Evolutionary conservation across 2,797 vertebrate species (phyloP).

Genomic region (Poeciliopsis infans): DNA sequence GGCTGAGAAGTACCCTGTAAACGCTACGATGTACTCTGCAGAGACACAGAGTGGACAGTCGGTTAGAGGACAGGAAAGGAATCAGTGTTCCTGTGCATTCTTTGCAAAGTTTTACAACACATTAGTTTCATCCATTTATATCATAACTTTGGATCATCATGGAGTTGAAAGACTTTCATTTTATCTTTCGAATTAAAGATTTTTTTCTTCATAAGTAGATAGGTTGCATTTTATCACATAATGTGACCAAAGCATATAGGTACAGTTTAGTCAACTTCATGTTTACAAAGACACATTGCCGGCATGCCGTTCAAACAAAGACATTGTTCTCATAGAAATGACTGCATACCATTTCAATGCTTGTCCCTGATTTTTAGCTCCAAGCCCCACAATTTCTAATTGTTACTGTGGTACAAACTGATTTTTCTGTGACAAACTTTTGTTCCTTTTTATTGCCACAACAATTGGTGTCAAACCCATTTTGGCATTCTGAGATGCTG

Average conservation of each 20-base stretch:
- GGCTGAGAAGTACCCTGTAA: constrained; percentile 96
- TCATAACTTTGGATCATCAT: background rate
- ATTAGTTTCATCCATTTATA: background rate
- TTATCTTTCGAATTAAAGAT: background rate
- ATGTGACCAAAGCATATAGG: background rate
- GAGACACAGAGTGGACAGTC: background rate
- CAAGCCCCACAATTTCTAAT: no score
- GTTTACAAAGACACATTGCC: background rate
- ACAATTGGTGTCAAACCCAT: background rate
- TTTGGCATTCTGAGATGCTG: background rate
- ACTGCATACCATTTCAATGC: background rate
- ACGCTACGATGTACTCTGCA: constrained; percentile 94
- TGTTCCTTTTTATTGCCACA: background rate
- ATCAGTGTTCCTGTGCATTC: background rate
- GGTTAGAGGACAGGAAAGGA: background rate
- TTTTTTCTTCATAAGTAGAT: background rate
- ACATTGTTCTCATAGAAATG: background rate
- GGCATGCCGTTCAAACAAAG: background rate
- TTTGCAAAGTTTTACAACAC: background rate
- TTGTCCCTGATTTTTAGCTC: background rate
- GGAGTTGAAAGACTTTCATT: background rate
- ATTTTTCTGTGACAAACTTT: background rate
- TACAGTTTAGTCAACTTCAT: background rate
- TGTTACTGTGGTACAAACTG: background rate
- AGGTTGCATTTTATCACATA: background rate